Evolutionary conservation across 2,888 invertebrate species (phyloP).

Genomic region (Ditylenchus weischeri): DNA sequence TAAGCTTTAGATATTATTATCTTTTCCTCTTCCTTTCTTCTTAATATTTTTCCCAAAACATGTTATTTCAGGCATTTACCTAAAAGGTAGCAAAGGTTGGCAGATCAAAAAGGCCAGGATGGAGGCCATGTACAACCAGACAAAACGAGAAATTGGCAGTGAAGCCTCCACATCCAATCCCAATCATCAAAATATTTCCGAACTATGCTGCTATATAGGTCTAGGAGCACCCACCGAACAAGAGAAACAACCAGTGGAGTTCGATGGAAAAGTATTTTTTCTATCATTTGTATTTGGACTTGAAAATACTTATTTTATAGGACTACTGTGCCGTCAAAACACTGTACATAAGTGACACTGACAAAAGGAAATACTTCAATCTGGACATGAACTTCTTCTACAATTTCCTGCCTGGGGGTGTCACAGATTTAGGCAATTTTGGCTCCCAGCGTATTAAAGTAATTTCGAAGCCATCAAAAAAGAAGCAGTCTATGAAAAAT

Average conservation of each 20-base stretch:
- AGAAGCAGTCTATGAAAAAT: slow-evolving; percentile 97
- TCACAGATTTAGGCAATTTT: slow-evolving; percentile 95
- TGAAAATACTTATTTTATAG: slow-evolving; percentile 58
- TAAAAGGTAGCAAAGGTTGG: slow-evolving; percentile 93
- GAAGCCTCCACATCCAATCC: background rate
- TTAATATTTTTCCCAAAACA: too few relatives aligned
- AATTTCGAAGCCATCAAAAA: slow-evolving; percentile 98
- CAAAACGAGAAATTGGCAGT: background rate
- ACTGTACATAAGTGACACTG: slow-evolving; percentile 95
- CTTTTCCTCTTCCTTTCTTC: too few relatives aligned
- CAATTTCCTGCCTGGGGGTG: slow-evolving; percentile 72
- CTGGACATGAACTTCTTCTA: slow-evolving; percentile 98
- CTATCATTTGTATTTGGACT: background rate
- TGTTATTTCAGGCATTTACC: slow-evolving; percentile 74
- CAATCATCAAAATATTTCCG: slow-evolving; percentile 4
- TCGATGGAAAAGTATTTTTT: slow-evolving; percentile 78
- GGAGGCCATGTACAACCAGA: background rate
- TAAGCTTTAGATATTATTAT: too few relatives aligned
- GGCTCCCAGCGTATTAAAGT: slow-evolving; percentile 98
- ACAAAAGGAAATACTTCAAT: slow-evolving; percentile 99
- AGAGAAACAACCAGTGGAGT: slow-evolving; percentile 95
- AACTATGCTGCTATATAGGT: slow-evolving; percentile 94
- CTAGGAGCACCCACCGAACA: slow-evolving; percentile 80
- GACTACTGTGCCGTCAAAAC: slow-evolving; percentile 99
- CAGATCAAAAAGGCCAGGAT: slow-evolving; percentile 60